Base-by-base conservation (phyloP, 2,888 invertebrate species). In the Alviniconcha strummeri region DNA sequence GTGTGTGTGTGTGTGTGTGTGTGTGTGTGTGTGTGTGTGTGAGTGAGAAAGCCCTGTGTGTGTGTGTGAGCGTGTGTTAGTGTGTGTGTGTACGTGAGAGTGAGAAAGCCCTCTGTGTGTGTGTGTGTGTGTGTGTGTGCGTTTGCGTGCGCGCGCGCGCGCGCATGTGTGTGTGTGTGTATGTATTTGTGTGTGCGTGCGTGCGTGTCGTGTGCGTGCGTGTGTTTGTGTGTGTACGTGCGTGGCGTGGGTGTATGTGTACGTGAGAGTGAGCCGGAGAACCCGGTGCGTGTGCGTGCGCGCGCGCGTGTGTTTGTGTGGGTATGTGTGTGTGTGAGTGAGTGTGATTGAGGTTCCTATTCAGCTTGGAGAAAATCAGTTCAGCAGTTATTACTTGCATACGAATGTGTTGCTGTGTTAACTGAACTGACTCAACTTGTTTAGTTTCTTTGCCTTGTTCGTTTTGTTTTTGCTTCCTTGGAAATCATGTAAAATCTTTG, bases 131-230 rank as follows among this genome's bases (percentile, higher is more conserved):
- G 55, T 4, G 75, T 17, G 55, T 55, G 75, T 15, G 6, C 17
- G 55, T 55, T 55, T 75, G 75, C 13, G 75, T 11, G 75, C 4
- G 55, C 1, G 75, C 4, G 75, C 11, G 75, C 3, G 75, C 5
- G 75, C 15, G 55, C 15, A 55, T 75, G 75, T 55, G 55, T 55
- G 75, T 55, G 75, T 17, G 75, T 17, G 13, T 55, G 75, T 55
- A 15, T 75, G 55, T 75, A 11, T 75, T 55, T 75, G 55, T 75
- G 75, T 55, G 75, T 75, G 75, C 55, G 55, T 75, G 75, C 17
- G 55, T 13, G 55, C 17, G 55, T 11, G 60, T 8, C 8, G 11
- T 1, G 4, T 75, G 75, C 4, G 54, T 55, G 15, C 4, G 55
- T 55, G 75, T 75, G 75, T 54, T 9, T 7, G 15, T 55, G 55